These are phyloP conservation scores for Cololabis saira DNA, from an alignment of 2,113 vertebrate genomes.

Conservation along the genomic window DNA sequence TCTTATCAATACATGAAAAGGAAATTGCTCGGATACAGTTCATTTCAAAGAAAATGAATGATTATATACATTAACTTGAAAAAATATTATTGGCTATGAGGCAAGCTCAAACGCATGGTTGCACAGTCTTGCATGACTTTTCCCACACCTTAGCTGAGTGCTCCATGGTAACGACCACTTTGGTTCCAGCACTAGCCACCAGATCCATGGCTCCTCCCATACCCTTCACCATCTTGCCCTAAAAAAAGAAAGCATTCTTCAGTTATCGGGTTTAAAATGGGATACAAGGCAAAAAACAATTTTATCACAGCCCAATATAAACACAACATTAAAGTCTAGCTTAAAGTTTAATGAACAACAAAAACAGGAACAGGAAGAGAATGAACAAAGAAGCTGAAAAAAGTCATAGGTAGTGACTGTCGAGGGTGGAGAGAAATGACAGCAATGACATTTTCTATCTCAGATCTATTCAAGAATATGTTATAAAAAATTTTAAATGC, in stretches of 20 bases:
- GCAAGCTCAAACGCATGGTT: not conserved
- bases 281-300: not conserved
- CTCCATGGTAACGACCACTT: conserved; percentile 98
- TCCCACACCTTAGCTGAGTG: conserved; percentile 93
- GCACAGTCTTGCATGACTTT: not conserved
- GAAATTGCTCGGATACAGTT: conserved; percentile 7
- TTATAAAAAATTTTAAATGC: not conserved
- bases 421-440: no score
- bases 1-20: conserved; percentile 15
- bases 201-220: conserved; percentile 99
- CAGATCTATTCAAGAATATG: not conserved
- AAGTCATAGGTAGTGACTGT: no score
- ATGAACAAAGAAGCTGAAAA: no score
- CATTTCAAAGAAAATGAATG: conserved; percentile 6
- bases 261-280: not conserved
- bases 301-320: not conserved
- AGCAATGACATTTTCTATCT: no score
- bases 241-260: conserved; percentile 17
- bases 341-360: no score
- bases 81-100: no score
- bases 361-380: no score
- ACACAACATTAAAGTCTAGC: no score
- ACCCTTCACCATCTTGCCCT: conserved; percentile 99
- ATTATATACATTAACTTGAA: not conserved
- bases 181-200: conserved; percentile 93